These are phyloP conservation scores for Aspidoscelis tigris DNA, from an alignment of 2,113 vertebrate genomes.

Conservation along the genomic window DNA sequence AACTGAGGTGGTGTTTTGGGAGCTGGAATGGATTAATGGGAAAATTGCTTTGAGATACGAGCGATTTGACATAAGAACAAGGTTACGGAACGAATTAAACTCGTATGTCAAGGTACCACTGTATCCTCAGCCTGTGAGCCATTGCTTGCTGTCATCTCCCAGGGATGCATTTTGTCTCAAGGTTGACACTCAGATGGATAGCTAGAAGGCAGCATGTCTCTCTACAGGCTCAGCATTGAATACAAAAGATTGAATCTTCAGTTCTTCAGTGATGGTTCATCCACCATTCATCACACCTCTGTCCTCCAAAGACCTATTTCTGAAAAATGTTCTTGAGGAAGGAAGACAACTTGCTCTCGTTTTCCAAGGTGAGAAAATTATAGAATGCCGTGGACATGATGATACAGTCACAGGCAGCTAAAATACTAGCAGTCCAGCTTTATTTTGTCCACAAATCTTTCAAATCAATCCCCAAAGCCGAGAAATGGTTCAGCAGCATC, in stretches of 20 bases:
- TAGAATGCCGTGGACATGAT: not conserved
- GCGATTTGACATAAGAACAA: too few relatives aligned
- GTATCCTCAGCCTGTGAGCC: not conserved
- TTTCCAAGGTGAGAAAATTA: not conserved
- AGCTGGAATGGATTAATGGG: too few relatives aligned
- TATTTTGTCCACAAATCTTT: not conserved
- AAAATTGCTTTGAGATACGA: too few relatives aligned
- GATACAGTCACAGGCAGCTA: not conserved
- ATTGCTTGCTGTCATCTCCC: not conserved
- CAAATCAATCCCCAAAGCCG: too few relatives aligned
- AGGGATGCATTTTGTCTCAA: not conserved
- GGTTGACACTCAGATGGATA: not conserved
- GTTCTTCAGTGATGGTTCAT: not conserved
- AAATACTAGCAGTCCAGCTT: not conserved
- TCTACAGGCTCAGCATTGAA: not conserved
- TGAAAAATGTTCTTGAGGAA: not conserved
- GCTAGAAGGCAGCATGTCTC: not conserved
- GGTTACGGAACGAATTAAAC: too few relatives aligned
- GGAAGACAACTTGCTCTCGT: not conserved
- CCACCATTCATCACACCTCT: not conserved
- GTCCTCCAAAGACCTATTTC: not conserved
- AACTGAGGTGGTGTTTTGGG: too few relatives aligned
- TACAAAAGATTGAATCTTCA: not conserved
- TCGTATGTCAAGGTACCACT: too few relatives aligned
- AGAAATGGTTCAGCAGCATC: too few relatives aligned